Base-by-base conservation (phyloP, 1,140 invertebrate genomes). In the Arctopsyche grandis region DNA sequence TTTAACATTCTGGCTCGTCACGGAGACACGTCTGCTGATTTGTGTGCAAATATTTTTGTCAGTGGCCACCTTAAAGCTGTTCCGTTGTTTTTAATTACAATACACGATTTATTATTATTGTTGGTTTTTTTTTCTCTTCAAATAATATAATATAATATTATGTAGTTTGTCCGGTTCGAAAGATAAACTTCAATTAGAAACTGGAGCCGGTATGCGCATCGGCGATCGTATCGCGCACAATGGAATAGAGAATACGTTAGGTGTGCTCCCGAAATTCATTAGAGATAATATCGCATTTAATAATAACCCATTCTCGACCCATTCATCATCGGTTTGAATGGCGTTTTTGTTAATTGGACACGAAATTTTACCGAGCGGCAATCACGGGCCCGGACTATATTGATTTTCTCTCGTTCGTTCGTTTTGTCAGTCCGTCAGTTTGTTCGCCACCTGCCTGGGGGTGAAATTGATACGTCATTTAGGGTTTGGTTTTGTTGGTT, bases 301-400 rank as follows among this genome's bases (percentile, higher is more conserved):
- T 74, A 74, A 74, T 56, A 74, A 56, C 16, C 44, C 44, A 56
- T 74, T 74, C 71, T 12, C 71, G 44, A 21, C 71, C n/a, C 71
- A 74, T 74, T 74, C 44, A 74, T 74, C 71, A 74, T 56, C 22
- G 12, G 10, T 14, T 19, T 52, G 71, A 74, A 74, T 74, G 71
- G 71, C 71, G 71, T 74, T 74, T 74, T 74, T 74, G 71, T 74
- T 74, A 74, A 74, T 74, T 74, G 46, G 24, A 74, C 71, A 46
- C 19, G 71, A 74, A 74, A 74, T 74, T 74, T 74, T 74, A 74
- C 46, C 71, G 70, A 44, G 22, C 43, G 10, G 48, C 19, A 74
- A 74, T 74, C 71, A 74, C 71, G 44, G 48, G 12, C 4, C 21
- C 14, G 14, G 19, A 12, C 71, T 29, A 21, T n/a, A 46, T 52